A percentile compares a stretch with the other conserved stretches of the same genome.
Evolutionary conservation across 2,797 vertebrate species (phyloP).

Genomic region (Phylloscopus collybita): DNA sequence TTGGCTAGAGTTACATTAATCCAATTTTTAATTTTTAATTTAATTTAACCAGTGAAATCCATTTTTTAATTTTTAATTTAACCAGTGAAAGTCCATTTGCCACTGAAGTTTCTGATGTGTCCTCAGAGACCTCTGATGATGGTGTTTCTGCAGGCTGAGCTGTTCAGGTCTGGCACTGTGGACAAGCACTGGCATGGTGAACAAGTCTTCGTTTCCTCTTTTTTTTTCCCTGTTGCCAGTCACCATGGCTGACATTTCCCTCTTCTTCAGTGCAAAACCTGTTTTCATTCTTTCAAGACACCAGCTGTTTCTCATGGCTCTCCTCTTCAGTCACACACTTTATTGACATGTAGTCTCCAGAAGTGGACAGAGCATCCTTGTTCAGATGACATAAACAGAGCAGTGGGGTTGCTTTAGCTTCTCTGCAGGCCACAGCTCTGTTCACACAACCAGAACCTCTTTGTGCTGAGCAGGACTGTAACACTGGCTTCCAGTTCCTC

Average conservation of each 20-base stretch:
- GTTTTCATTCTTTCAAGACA: background rate
- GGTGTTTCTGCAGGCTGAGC: background rate
- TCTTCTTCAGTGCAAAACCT: background rate
- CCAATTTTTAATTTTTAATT: too few species aligned
- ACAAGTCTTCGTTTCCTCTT: background rate
- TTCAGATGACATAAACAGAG: background rate
- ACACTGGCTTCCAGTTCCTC: background rate
- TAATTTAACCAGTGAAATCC: too few species aligned
- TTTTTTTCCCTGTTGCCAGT: background rate
- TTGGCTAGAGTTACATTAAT: background rate
- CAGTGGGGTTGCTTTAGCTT: background rate
- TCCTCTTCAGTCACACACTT: background rate
- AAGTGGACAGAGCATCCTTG: background rate
- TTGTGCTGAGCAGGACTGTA: background rate
- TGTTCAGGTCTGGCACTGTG: background rate
- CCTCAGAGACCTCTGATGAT: background rate
- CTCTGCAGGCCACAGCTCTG: background rate
- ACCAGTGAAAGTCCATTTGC: background rate
- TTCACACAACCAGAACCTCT: background rate
- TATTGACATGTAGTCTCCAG: background rate
- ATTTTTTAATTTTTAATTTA: too few species aligned
- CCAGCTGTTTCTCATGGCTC: background rate
- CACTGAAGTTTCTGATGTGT: background rate
- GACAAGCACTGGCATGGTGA: background rate
- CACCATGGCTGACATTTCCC: background rate